phyloP scores from a whole-genome alignment of 1,140 invertebrate species.

The Hydropsyche tenuis region DNA sequence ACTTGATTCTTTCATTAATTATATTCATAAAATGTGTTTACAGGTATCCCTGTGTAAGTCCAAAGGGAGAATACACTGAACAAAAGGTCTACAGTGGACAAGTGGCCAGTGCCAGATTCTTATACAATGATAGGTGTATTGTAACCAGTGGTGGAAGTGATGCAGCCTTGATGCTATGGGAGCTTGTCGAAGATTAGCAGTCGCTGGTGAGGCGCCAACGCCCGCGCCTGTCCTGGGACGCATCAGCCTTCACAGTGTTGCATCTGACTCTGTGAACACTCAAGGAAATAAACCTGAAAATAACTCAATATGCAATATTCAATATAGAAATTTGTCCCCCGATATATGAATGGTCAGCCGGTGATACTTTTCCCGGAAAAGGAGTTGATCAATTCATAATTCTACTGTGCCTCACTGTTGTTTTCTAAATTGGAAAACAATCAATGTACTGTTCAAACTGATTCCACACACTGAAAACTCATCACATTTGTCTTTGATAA shows the following conservation, averaged over 20 bases:
- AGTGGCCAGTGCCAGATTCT: slow-evolving; percentile 80
- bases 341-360: too few species aligned
- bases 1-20: too few species aligned
- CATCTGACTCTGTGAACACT: slow-evolving; percentile 46
- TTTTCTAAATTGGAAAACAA: too few species aligned
- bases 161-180: slow-evolving; percentile 92
- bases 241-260: slow-evolving; percentile 58
- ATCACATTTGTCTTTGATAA: too few species aligned
- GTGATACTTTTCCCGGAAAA: too few species aligned
- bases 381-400: too few species aligned
- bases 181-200: slow-evolving; percentile 79
- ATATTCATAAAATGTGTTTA: not conserved
- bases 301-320: not conserved
- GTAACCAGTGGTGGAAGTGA: slow-evolving; percentile 91
- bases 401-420: too few species aligned
- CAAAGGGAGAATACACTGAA: slow-evolving; percentile 85
- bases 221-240: slow-evolving; percentile 54
- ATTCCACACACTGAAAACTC: too few species aligned
- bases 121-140: slow-evolving; percentile 85
- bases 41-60: slow-evolving; percentile 82
- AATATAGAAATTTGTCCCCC: too few species aligned
- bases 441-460: too few species aligned
- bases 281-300: not conserved
- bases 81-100: slow-evolving; percentile 89
- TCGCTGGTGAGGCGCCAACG: slow-evolving; percentile 51